Conservation (phyloP, 2,113 vertebrate species). For the Vulpes lagopus region DNA sequence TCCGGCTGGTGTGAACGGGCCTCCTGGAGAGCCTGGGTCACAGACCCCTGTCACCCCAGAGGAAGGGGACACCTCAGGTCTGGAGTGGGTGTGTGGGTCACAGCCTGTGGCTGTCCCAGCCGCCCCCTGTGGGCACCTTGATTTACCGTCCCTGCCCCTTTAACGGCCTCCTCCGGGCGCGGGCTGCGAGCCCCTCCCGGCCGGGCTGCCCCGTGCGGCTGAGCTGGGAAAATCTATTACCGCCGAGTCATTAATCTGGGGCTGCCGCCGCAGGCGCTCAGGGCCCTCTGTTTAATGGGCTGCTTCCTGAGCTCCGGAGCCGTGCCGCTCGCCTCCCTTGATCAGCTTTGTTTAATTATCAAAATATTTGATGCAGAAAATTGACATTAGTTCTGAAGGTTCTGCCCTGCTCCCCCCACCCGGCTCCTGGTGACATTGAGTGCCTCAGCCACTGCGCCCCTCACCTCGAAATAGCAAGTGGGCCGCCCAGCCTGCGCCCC, state of each 20-base stretch:
- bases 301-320: slow-evolving; percentile 91
- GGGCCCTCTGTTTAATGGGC: slow-evolving; percentile 92
- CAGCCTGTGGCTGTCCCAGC: neutral
- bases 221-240: slow-evolving; percentile 94
- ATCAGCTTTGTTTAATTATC: slow-evolving; percentile 96
- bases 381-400: slow-evolving; percentile 91
- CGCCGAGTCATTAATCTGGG: slow-evolving; percentile 92
- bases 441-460: slow-evolving; percentile 57
- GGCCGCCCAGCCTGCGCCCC: slow-evolving; percentile 19
- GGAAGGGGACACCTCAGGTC: neutral
- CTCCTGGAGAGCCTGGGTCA: accelerated
- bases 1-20: neutral
- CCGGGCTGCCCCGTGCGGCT: slow-evolving; percentile 85
- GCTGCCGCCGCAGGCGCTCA: slow-evolving; percentile 90
- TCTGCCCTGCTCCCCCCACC: slow-evolving; percentile 81
- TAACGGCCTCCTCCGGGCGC: slow-evolving; percentile 85
- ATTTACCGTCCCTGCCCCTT: slow-evolving; percentile 89
- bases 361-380: slow-evolving; percentile 97
- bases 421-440: slow-evolving; percentile 84
- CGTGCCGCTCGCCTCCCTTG: slow-evolving; percentile 89
- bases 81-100: neutral
- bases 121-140: slow-evolving; percentile 67
- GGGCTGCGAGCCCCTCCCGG: slow-evolving; percentile 53
- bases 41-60: neutral
- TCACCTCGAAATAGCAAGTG: slow-evolving; percentile 76